Conservation (phyloP, 2,888 invertebrate genomes). For the Polydrusus tereticollis region DNA sequence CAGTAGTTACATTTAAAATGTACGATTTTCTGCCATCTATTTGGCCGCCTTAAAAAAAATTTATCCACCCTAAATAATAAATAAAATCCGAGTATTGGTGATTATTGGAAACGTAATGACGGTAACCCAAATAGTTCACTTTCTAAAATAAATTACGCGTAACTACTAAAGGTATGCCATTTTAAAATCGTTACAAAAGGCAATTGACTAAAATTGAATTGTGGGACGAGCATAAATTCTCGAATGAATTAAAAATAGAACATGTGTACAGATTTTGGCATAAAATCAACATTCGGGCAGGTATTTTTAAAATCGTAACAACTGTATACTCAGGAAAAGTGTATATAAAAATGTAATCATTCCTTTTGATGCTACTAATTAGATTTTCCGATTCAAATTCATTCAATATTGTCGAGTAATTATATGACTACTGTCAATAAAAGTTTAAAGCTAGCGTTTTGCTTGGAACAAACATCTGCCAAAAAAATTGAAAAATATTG, state of each 20-base stretch:
- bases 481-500: no score
- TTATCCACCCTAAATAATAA: no score
- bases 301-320: conserved; percentile 33
- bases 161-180: no score
- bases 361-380: neutral
- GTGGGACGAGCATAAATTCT: neutral
- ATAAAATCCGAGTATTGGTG: no score
- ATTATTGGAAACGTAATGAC: no score
- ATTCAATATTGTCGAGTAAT: neutral
- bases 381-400: neutral
- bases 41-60: no score
- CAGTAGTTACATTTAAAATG: no score
- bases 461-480: no score
- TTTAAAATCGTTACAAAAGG: neutral
- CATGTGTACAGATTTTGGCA: conserved; percentile 36
- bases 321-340: conserved; percentile 16
- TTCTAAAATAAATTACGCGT: no score
- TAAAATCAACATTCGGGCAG: conserved; percentile 28
- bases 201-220: conserved; percentile 14
- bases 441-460: no score
- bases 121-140: no score
- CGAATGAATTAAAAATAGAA: conserved; percentile 39
- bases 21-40: no score
- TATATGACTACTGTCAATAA: neutral
- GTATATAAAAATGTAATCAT: neutral